A percentile compares a stretch with the other conserved stretches of the same genome.
phyloP scores from a whole-genome alignment of 1,140 invertebrate species.

The Teleopsis dalmanni region DNA sequence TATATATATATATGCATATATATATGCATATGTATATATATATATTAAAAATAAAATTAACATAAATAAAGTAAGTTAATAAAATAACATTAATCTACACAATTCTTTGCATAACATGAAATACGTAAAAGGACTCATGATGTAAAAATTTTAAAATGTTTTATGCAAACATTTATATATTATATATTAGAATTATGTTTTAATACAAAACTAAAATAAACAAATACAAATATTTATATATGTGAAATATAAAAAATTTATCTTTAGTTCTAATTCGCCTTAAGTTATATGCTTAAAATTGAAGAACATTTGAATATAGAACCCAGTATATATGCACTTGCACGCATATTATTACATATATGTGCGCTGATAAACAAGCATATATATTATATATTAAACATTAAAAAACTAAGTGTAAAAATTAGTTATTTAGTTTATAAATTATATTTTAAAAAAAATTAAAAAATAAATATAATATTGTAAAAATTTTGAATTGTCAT shows the following conservation, averaged over 20 bases:
- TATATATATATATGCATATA: too few species aligned
- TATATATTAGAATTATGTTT: not conserved
- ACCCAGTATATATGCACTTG: conserved; percentile 36
- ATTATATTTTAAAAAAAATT: not conserved
- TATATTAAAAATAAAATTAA: too few species aligned
- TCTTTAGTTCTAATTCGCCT: conserved; percentile 41
- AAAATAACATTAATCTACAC: conserved; percentile 25
- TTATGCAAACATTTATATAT: not conserved
- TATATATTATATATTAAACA: not conserved
- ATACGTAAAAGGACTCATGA: not conserved
- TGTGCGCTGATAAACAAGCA: not conserved
- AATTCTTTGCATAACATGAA: not conserved
- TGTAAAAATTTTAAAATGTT: not conserved
- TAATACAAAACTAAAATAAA: not conserved
- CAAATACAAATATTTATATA: conserved; percentile 18
- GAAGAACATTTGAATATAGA: conserved; percentile 19
- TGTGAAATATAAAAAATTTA: conserved; percentile 37
- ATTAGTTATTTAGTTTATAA: conserved; percentile 12
- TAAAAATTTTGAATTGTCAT: too few species aligned
- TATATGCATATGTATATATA: too few species aligned
- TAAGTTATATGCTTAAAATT: conserved; percentile 42
- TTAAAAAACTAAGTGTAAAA: not conserved
- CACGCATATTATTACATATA: conserved; percentile 1
- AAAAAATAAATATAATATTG: not conserved
- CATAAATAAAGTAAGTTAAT: too few species aligned